Conservation (phyloP, 2,797 vertebrate species). For the Tarsius wallacei region DNA sequence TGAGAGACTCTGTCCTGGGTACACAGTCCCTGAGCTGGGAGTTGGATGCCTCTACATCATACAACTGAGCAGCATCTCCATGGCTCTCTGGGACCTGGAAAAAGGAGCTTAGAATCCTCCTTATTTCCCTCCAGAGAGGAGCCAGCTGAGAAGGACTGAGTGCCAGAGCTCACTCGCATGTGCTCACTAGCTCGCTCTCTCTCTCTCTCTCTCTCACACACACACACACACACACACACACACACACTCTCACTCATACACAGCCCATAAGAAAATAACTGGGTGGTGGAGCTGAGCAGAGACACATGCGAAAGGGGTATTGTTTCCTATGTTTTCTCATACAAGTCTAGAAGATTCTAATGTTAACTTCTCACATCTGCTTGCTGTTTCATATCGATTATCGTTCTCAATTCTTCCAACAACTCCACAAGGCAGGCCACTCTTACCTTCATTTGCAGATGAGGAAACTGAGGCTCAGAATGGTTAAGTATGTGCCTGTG, state of each 20-base stretch:
- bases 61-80: neutral
- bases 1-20: neutral
- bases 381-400: neutral
- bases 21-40: neutral
- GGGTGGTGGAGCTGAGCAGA: neutral
- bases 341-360: neutral
- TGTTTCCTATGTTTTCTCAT: neutral
- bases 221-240: neutral
- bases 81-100: neutral
- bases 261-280: neutral
- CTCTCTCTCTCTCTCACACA: neutral
- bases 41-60: neutral
- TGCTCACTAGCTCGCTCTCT: neutral
- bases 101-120: neutral
- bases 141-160: neutral
- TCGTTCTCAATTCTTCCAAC: neutral
- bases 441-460: neutral
- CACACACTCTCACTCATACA: neutral
- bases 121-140: neutral
- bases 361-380: neutral
- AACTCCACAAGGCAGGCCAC: neutral
- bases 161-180: neutral
- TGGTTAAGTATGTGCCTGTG: neutral
- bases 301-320: neutral
- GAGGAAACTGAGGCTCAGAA: neutral